Percentiles rank a stretch among this genome's conserved stretches.
phyloP scores from a whole-genome alignment of 2,797 vertebrate genomes.

The Masticophis lateralis region DNA sequence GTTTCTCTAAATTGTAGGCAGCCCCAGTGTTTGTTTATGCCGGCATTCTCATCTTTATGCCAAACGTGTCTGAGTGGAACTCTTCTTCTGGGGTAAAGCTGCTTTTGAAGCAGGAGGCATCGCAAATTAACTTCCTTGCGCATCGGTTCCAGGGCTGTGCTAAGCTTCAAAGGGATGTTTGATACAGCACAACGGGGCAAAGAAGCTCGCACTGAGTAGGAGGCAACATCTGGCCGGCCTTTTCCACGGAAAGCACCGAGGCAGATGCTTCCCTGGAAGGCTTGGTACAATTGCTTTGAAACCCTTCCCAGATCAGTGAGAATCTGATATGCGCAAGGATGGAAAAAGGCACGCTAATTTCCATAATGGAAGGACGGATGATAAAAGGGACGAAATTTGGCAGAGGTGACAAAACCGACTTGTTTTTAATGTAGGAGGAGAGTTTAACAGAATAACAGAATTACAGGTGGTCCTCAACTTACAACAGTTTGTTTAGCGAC shows the following conservation, averaged over 20 bases:
- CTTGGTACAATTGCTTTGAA: background rate
- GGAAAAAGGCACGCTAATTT: background rate
- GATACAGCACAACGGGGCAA: background rate
- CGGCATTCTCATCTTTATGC: background rate
- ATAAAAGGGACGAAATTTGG: background rate
- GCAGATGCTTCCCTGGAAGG: background rate
- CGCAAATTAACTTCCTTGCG: background rate
- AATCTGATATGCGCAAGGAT: background rate
- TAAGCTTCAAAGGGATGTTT: background rate
- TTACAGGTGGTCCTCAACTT: too few relatives aligned
- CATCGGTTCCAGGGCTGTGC: background rate
- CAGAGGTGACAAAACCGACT: background rate
- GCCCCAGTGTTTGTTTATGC: background rate
- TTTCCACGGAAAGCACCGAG: background rate
- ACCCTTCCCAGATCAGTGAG: background rate
- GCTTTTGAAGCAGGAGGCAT: background rate
- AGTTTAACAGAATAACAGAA: too few relatives aligned
- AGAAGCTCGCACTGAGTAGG: background rate
- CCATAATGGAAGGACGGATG: background rate
- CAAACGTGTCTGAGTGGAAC: background rate
- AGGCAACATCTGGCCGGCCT: background rate
- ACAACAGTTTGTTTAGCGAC: too few relatives aligned
- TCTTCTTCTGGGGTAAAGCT: background rate
- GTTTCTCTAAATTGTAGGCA: background rate
- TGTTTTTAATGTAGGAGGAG: background rate